phyloP scores from a whole-genome alignment of 2,888 invertebrate genomes.

The Agrochola macilenta region DNA sequence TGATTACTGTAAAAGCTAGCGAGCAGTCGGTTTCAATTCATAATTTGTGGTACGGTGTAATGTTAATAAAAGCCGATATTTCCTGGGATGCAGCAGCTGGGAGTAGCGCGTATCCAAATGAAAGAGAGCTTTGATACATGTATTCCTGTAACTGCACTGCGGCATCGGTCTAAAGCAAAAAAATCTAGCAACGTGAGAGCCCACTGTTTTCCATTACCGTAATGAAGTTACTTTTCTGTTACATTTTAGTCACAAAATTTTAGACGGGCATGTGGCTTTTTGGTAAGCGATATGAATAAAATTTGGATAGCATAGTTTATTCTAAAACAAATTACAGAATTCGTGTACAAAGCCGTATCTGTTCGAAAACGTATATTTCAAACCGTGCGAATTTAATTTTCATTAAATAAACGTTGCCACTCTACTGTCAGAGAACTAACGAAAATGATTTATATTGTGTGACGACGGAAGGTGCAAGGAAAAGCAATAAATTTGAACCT shows the following conservation, averaged over 20 bases:
- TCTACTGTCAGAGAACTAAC: slow-evolving; percentile 73
- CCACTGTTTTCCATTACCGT: slow-evolving; percentile 88
- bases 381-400: slow-evolving; percentile 69
- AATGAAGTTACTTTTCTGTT: slow-evolving; percentile 86
- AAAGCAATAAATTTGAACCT: slow-evolving; percentile 84
- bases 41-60: slow-evolving; percentile 79
- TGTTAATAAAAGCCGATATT: slow-evolving; percentile 84
- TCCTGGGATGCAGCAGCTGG: slow-evolving; percentile 76
- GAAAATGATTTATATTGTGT: slow-evolving; percentile 77
- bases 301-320: slow-evolving; percentile 59
- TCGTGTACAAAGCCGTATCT: slow-evolving; percentile 50
- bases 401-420: slow-evolving; percentile 69
- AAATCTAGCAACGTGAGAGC: slow-evolving; percentile 81
- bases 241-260: slow-evolving; percentile 81
- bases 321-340: slow-evolving; percentile 61
- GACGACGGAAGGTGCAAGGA: slow-evolving; percentile 78
- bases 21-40: slow-evolving; percentile 70
- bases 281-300: slow-evolving; percentile 61
- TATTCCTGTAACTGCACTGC: slow-evolving; percentile 87
- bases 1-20: slow-evolving; percentile 71
- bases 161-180: slow-evolving; percentile 82
- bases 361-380: slow-evolving; percentile 63
- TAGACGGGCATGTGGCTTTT: slow-evolving; percentile 62
- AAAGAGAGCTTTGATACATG: slow-evolving; percentile 87
- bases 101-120: slow-evolving; percentile 80